These are phyloP conservation scores for Austrolebias charrua DNA, from an alignment of 2,797 vertebrate species.

Conservation along the genomic window DNA sequence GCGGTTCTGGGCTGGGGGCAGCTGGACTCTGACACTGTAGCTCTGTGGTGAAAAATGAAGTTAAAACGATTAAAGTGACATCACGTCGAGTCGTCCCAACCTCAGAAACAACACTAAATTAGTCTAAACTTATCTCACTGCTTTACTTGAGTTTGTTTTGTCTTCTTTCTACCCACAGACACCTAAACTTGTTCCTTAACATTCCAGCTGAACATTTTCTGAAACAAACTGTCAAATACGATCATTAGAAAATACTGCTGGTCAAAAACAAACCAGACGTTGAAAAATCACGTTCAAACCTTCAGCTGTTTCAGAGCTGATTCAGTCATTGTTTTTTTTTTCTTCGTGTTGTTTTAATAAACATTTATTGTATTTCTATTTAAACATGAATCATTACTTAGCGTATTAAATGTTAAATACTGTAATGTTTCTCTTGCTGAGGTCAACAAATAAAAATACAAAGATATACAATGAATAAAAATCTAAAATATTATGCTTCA, in stretches of 20 bases:
- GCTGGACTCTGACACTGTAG: conserved; percentile 63
- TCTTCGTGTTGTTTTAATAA: no score
- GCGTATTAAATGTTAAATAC: conserved; percentile 29
- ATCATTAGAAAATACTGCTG: neutral
- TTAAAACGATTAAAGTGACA: neutral
- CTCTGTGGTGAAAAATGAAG: conserved; percentile 56
- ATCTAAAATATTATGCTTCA: no score
- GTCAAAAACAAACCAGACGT: neutral
- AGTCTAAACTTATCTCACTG: no score
- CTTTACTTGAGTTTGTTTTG: no score
- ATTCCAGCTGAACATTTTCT: neutral
- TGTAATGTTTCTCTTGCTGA: conserved; percentile 13
- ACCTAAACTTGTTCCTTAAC: no score
- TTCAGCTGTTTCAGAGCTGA: conserved; percentile 15
- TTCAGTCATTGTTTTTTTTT: conserved; percentile 6
- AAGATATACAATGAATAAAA: neutral
- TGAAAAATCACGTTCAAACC: neutral
- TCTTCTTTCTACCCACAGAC: no score
- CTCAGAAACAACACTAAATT: neutral
- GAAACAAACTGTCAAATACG: neutral
- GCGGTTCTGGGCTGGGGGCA: conserved; percentile 64
- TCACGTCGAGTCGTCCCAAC: conserved; percentile 8
- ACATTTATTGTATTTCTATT: neutral
- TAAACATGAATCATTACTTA: conserved; percentile 24
- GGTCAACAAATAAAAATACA: conserved; percentile 32